phyloP scores from a whole-genome alignment of 2,797 vertebrate species.

The Sphaeramia orbicularis region DNA sequence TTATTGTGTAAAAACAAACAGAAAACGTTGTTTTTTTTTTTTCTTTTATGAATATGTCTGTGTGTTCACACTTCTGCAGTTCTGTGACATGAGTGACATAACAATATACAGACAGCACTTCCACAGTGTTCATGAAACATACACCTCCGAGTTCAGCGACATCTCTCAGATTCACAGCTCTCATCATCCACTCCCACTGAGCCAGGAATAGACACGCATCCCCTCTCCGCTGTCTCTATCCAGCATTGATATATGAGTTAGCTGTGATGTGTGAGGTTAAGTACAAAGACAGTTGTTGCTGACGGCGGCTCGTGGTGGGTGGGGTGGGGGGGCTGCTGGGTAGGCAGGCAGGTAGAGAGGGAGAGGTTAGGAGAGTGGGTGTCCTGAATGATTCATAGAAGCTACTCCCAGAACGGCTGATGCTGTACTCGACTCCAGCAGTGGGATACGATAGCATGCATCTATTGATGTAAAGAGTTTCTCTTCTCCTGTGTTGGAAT shows the following conservation, averaged over 20 bases:
- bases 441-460: conserved; percentile 52
- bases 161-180: no score
- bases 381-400: conserved; percentile 76
- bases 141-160: neutral
- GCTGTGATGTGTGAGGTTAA: conserved; percentile 79
- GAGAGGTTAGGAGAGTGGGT: conserved; percentile 78
- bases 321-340: conserved; percentile 25
- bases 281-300: conserved; percentile 77
- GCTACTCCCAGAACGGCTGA: conserved; percentile 57
- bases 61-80: no score
- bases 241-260: conserved; percentile 79
- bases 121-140: neutral
- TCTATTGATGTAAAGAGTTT: conserved; percentile 70
- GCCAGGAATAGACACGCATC: conserved; percentile 68
- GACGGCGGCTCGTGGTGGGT: conserved; percentile 64
- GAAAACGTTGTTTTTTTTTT: no score
- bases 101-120: conserved; percentile 15
- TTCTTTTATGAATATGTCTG: no score
- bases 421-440: conserved; percentile 49
- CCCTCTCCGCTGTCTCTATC: conserved; percentile 65
- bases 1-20: no score
- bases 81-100: neutral
- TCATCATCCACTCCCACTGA: conserved; percentile 67
- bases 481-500: conserved; percentile 58
- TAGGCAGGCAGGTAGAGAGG: conserved; percentile 63